phyloP scores from a whole-genome alignment of 2,888 invertebrate species.

The Cryptus armator region DNA sequence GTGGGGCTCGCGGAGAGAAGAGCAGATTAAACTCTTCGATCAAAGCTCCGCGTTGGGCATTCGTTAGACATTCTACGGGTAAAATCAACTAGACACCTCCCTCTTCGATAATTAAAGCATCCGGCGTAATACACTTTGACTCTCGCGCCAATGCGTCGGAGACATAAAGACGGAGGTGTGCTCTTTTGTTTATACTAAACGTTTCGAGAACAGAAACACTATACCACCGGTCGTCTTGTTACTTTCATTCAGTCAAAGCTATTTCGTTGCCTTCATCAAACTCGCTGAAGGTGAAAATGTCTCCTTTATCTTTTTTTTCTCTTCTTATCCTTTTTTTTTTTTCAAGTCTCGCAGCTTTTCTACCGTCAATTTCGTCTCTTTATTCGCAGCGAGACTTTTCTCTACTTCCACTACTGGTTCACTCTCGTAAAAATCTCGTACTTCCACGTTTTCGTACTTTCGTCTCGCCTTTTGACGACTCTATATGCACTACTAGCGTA shows the following conservation, averaged over 20 bases:
- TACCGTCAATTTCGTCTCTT: constrained; percentile 66
- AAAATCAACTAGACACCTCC: constrained; percentile 60
- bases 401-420: constrained; percentile 4
- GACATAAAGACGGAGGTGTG: background rate
- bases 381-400: constrained; percentile 57
- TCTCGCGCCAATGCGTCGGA: background rate
- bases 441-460: constrained; percentile 33
- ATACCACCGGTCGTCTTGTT: constrained; percentile 3
- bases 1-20: constrained; percentile 2
- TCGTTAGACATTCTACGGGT: constrained; percentile 52
- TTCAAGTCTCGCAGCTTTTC: constrained; percentile 28
- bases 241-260: constrained; percentile 37
- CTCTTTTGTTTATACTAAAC: constrained; percentile 54
- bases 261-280: constrained; percentile 35
- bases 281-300: constrained; percentile 43
- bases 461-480: constrained; percentile 20
- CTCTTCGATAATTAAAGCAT: constrained; percentile 65
- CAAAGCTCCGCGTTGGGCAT: constrained; percentile 63
- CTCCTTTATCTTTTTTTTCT: background rate
- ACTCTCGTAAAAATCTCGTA: constrained; percentile 44
- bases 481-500: constrained; percentile 34
- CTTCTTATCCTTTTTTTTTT: constrained; percentile 44
- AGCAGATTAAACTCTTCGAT: constrained; percentile 73
- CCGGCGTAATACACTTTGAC: constrained; percentile 46
- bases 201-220: constrained; percentile 27